Conservation (phyloP, 2,888 invertebrate genomes). For the Drepana falcataria region DNA sequence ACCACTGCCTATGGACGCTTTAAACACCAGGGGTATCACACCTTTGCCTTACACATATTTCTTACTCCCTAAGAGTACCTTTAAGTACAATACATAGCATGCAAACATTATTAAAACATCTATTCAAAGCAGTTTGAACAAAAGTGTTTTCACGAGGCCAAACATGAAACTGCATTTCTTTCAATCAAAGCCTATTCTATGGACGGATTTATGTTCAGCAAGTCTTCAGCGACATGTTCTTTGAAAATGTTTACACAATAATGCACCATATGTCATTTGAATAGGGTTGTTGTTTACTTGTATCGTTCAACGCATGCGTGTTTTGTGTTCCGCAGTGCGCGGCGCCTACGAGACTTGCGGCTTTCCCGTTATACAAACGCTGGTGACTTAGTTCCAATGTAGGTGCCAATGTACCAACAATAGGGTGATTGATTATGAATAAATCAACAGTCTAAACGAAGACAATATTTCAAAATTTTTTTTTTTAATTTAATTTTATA, state of each 20-base stretch:
- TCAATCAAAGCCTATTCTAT: slow-evolving; percentile 40
- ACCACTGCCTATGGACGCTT: too few relatives aligned
- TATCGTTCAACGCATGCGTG: slow-evolving; percentile 62
- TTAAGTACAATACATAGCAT: slow-evolving; percentile 4
- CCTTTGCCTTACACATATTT: too few relatives aligned
- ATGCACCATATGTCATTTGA: slow-evolving; percentile 20
- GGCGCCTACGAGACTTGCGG: slow-evolving; percentile 70
- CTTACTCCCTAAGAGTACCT: too few relatives aligned
- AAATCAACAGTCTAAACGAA: neutral
- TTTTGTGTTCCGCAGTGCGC: slow-evolving; percentile 71
- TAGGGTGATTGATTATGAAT: slow-evolving; percentile 16
- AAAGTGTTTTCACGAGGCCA: neutral
- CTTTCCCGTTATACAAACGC: slow-evolving; percentile 56
- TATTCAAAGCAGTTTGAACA: slow-evolving; percentile 2
- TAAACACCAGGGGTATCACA: too few relatives aligned
- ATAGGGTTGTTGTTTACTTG: slow-evolving; percentile 35
- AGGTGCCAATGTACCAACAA: slow-evolving; percentile 36
- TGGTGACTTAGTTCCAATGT: slow-evolving; percentile 31
- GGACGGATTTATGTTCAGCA: slow-evolving; percentile 30
- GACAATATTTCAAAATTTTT: neutral
- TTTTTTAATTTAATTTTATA: neutral
- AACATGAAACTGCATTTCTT: slow-evolving; percentile 37
- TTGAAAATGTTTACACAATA: slow-evolving; percentile 11
- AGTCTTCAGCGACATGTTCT: slow-evolving; percentile 37
- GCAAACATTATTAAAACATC: neutral